A percentile compares a stretch with the other conserved stretches of the same genome.
phyloP scores from a whole-genome alignment of 2,797 vertebrate genomes.

The Danio albolineatus region DNA sequence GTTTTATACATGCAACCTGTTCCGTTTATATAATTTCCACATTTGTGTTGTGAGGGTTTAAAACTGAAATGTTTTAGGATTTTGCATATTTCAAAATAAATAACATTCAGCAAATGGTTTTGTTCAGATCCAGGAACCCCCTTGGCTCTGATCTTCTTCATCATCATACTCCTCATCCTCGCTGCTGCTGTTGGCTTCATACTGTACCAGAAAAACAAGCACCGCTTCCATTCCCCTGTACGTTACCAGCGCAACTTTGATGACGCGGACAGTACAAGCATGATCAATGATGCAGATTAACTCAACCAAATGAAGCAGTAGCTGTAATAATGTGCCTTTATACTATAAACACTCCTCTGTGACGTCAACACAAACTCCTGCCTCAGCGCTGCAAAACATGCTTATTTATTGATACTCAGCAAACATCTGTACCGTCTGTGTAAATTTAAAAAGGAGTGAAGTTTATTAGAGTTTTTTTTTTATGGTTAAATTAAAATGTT shows the following conservation, averaged over 20 bases:
- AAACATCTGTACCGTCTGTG: neutral
- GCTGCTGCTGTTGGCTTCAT: slow-evolving; percentile 60
- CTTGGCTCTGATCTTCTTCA: slow-evolving; percentile 71
- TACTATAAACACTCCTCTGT: slow-evolving; percentile 42
- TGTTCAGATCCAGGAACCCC: slow-evolving; percentile 71
- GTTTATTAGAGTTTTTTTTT: slow-evolving; percentile 14
- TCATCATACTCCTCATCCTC: slow-evolving; percentile 69
- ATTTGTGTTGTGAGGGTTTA: no score
- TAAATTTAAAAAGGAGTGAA: slow-evolving; percentile 32
- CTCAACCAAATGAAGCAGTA: slow-evolving; percentile 53
- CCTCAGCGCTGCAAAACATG: neutral
- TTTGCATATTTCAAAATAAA: neutral
- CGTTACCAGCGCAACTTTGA: slow-evolving; percentile 80
- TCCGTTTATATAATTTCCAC: no score
- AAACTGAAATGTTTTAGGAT: neutral
- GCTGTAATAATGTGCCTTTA: slow-evolving; percentile 59
- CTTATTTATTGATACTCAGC: slow-evolving; percentile 32
- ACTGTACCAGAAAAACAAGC: slow-evolving; percentile 75
- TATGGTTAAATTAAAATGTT: slow-evolving; percentile 61
- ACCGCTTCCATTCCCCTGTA: slow-evolving; percentile 69
- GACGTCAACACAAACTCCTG: neutral
- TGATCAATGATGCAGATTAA: slow-evolving; percentile 74
- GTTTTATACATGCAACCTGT: no score
- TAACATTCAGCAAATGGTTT: neutral
- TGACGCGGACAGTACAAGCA: slow-evolving; percentile 75